Evolutionary conservation across 2,888 invertebrate species (phyloP), one percentile per base, ranked within the genome.

Genomic region (Trichogramma dendrolimi): DNA sequence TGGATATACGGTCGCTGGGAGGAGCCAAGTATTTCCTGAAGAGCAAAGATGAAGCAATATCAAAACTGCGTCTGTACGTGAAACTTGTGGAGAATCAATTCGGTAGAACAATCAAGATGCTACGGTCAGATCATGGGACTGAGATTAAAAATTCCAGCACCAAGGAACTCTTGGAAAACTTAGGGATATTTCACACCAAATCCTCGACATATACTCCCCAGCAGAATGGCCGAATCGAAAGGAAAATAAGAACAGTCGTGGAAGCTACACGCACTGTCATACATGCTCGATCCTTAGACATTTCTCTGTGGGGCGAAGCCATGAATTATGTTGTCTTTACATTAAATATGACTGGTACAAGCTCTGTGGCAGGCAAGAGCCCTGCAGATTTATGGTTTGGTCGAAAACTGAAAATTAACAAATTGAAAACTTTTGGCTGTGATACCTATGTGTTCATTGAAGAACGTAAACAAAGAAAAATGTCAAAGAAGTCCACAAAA

Each of bases 181-280:
- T 72, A 10, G 73, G 72, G 65, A 63, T 75, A 4, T 67, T 69
- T 58, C 70, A 71, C 52, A 55, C 43, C 1, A 67, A 58, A 58
- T 64, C 69, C 55, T 66, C 56, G 57, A 62, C 68, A 0, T 71
- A 75, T 52, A 70, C 73, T 46, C 72, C 72, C 27, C 67, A 75
- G 66, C 72, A 75, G 2, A 14, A 74, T 62, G 71, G 72, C 10
- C 49, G 73, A 58, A 72, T 73, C 43, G 73, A 75, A 64, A 65
- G 73, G 54, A 72, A 75, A 67, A 75, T 74, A 72, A 60, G 73
- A 39, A 75, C 72, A 10, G 63, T 75, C 14, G 71, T 72, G 4
- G 73, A 75, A 59, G 65, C 72, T 59, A 71, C 73, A 43, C 63
- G 72, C 55, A 65, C 73, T 27, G 68, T 57, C 5, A 63, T 73